Evolutionary conservation across 2,113 vertebrate species (phyloP), one percentile per base, ranked within the genome.

Genomic region (Pao palembangensis): DNA sequence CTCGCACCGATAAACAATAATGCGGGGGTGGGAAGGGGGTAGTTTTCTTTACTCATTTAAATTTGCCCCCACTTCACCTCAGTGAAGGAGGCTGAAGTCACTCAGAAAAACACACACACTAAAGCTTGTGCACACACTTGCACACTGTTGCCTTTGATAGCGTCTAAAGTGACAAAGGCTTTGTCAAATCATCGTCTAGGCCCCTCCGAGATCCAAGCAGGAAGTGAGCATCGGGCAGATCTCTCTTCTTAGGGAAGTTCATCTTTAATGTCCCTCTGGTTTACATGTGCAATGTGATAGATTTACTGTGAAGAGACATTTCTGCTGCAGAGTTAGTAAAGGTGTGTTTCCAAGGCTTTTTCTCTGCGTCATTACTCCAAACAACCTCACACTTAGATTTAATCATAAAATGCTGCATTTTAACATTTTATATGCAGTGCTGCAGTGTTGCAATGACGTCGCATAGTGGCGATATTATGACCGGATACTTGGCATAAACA

Each of bases 1-100:
- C n/a, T n/a, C n/a, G 61, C 31, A 41, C 19, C 19, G 10, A 65
- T 16, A 72, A 28, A 77, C 67, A 84, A 72, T 69, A 34, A 62
- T 0, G 21, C 19, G 54, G 14, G 61, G 51, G 59, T n/a, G 47
- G 43, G 43, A 14, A 42, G 62, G 69, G 73, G 67, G 61, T 64
- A 46, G 72, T 78, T 81, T 81, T 76, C 69, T 83, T 87, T 68
- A 84, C 80, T 84, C 69, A 83, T 88, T 88, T 83, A 85, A 88
- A 88, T 80, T 47, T 85, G 81, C 85, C 75, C 82, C 89, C 85
- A 88, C 87, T 89, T 90, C 81, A 90, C 85, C 85, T 86, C 67
- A 21, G 62, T 80, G 53, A 85, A 88, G 81, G 71, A 82, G 69
- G 55, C 61, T 71, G 74, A 65, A 80, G 82, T 84, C 78, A 82